Base-by-base conservation (phyloP, 2,797 vertebrate genomes). In the Cheracebus regulus region DNA sequence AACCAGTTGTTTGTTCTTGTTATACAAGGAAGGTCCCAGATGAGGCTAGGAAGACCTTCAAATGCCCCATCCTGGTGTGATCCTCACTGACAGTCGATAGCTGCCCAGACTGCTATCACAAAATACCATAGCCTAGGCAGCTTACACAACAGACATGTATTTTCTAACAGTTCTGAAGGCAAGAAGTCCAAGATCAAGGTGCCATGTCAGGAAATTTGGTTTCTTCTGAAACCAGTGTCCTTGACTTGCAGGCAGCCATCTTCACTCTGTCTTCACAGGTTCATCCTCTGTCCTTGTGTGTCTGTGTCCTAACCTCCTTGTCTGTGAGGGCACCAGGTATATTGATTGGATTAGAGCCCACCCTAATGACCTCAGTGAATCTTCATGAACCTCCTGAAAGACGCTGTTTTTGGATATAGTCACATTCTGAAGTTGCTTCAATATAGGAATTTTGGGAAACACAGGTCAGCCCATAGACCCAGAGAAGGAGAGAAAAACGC, bases 51-150 rank as follows among this genome's bases (percentile, higher is more conserved):
- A 5, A 26, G 75, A 15, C 22, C n/a, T 57, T 75, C 26, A 70
- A 58, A 19, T 0, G 1, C 2, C 3, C 52, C 2, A 0, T 8
- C 22, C n/a, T 39, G 4, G 8, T 48, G 73, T 30, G 61, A 72
- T 8, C 2, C 4, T 39, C 24, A 36, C 17, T 39, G 61, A 44
- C n/a, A 4, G 50, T 72, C 39, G 19, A 33, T 67, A 72, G 5
- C 61, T 17, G 61, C 3, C 7, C 30, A 33, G 6, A 10, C 36
- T 7, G 30, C 50, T 2, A 0, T 20, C 11, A 15, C 41, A 10
- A 14, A 61, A 0, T 10, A 26, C 50, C 28, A 4, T 17, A 19
- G 50, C 7, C 90, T 11, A 24, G 9, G 28, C 0, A 1, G 4
- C 12, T 72, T 39, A 33, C 7, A 28, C 8, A 11, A 8, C n/a